phyloP scores from a whole-genome alignment of 64 coral and sea anemone genomes.

The Montipora capricornis region DNA sequence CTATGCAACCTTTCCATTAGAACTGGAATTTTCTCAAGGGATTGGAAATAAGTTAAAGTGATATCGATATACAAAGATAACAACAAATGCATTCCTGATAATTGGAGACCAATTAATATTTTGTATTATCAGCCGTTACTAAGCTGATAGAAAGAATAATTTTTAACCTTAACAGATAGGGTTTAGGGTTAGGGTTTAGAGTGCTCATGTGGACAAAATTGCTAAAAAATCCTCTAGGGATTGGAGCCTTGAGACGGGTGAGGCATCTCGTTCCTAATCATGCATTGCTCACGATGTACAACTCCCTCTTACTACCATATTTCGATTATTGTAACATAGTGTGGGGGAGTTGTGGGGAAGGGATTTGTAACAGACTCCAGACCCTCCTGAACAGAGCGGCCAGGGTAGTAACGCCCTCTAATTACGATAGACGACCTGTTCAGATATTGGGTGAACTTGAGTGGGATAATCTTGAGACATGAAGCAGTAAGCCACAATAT shows the following conservation, averaged over 20 bases:
- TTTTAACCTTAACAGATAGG: no score
- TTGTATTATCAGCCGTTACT: not conserved
- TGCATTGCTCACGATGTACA: conserved; percentile 39
- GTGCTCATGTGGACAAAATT: no score
- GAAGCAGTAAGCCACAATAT: not conserved
- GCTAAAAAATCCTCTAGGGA: no score
- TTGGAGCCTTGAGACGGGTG: no score
- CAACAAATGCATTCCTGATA: no score
- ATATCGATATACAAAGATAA: no score
- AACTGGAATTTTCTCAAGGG: no score
- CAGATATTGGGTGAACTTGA: not conserved
- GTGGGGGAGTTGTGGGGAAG: conserved; percentile 32
- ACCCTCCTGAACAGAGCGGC: conserved; percentile 48
- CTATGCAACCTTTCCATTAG: no score
- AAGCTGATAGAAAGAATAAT: not conserved
- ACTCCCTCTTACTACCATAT: conserved; percentile 30
- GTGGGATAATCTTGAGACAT: not conserved
- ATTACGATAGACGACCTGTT: conserved; percentile 22
- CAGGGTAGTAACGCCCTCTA: conserved; percentile 27
- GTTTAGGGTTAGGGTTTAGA: no score
- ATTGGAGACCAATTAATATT: no score
- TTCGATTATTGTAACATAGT: conserved; percentile 42
- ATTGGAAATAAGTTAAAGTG: no score
- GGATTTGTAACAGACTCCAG: conserved; percentile 1
- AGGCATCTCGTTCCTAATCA: conserved; percentile 10